These are phyloP conservation scores for Sogatella furcifera DNA, from an alignment of 1,140 invertebrate species.

Conservation along the genomic window DNA sequence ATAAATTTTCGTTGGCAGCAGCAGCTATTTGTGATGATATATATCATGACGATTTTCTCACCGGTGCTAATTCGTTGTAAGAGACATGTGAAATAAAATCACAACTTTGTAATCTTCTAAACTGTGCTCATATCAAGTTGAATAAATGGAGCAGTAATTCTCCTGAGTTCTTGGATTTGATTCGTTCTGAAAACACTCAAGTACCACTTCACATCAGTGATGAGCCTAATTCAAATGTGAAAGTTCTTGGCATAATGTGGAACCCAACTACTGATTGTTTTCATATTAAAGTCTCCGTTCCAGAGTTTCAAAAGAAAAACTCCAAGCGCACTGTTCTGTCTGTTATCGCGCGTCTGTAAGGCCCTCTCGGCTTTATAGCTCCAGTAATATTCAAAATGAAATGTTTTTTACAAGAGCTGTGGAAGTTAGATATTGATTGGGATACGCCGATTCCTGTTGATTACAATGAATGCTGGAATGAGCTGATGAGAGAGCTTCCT, in stretches of 20 bases:
- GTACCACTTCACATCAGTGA: background rate
- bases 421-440: constrained; percentile 25
- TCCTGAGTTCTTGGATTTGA: background rate
- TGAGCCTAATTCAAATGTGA: background rate
- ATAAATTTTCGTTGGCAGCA: no score
- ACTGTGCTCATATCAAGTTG: constrained; percentile 20
- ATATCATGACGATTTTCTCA: constrained; percentile 32
- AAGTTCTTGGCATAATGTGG: constrained; percentile 1
- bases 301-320: constrained; percentile 8
- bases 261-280: background rate
- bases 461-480: constrained; percentile 19
- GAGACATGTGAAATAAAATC: constrained; percentile 17
- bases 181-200: background rate
- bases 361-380: constrained; percentile 27
- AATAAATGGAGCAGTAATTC: constrained; percentile 21
- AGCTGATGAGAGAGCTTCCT: constrained; percentile 12
- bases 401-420: constrained; percentile 27
- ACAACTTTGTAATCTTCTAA: constrained; percentile 20
- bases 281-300: background rate
- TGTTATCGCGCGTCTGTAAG: constrained; percentile 25
- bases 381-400: constrained; percentile 23
- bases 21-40: no score
- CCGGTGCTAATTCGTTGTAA: constrained; percentile 20
- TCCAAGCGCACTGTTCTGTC: constrained; percentile 25
- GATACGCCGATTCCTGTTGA: constrained; percentile 22